Evolutionary conservation across 2,888 invertebrate species (phyloP).

Genomic region (Amiota minor): DNA sequence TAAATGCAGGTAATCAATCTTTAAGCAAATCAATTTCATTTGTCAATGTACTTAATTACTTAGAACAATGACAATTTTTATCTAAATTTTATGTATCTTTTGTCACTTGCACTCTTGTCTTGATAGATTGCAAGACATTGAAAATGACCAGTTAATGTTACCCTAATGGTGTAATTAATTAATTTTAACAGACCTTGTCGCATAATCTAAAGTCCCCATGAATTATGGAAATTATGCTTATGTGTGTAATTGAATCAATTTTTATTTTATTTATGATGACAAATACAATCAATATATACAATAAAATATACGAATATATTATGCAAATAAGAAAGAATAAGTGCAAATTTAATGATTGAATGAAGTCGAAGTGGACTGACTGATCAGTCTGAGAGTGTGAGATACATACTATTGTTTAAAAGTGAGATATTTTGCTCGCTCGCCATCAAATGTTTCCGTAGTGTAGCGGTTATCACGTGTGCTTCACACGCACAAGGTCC

Average conservation of each 20-base stretch:
- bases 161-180: constrained; percentile 15
- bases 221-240: not conserved
- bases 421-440: no score
- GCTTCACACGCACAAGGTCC: constrained; percentile 66
- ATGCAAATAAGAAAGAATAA: not conserved
- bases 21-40: constrained; percentile 2
- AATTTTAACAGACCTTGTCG: constrained; percentile 11
- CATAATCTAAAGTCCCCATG: not conserved
- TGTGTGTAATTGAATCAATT: not conserved
- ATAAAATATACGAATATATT: no score
- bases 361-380: not conserved
- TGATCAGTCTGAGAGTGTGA: not conserved
- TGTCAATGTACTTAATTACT: not conserved
- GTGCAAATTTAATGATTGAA: not conserved
- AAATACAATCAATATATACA: no score
- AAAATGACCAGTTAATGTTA: not conserved
- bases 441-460: constrained; percentile 64
- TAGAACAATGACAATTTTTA: not conserved
- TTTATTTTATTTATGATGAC: no score
- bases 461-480: constrained; percentile 73
- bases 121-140: not conserved
- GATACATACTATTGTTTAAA: not conserved
- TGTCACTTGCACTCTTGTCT: not conserved
- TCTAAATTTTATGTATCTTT: constrained; percentile 10
- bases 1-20: not conserved